phyloP scores from a whole-genome alignment of 23 tunicate genomes.

The Oikopleura albicans region DNA sequence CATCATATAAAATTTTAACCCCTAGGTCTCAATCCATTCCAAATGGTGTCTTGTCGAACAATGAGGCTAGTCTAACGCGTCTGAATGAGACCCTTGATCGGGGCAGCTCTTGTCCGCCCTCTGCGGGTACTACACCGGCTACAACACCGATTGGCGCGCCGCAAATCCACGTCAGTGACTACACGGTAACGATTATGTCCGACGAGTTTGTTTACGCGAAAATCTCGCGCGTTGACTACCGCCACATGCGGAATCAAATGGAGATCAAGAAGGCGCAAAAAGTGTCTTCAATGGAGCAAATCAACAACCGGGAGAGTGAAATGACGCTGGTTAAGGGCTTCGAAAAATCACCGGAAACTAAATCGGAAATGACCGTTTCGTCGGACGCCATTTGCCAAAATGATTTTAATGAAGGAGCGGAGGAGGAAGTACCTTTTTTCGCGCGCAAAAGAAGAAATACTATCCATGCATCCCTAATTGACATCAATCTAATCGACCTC shows the following conservation, averaged over 20 bases:
- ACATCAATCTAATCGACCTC: too few species aligned
- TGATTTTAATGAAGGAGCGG: background rate
- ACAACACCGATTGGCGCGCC: background rate
- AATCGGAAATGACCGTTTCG: background rate
- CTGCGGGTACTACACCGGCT: background rate
- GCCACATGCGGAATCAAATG: constrained; percentile 5
- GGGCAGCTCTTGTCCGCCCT: background rate
- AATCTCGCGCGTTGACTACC: background rate
- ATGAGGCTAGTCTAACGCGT: too few species aligned
- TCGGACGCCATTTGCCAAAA: background rate
- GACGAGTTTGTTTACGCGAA: background rate
- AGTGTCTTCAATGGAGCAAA: background rate
- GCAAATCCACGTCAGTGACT: background rate
- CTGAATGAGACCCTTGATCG: too few species aligned
- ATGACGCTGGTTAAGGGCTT: background rate
- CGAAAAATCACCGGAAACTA: background rate
- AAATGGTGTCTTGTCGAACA: too few species aligned
- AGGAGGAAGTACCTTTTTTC: background rate
- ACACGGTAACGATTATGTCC: background rate
- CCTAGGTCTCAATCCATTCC: too few species aligned
- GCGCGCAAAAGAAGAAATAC: background rate
- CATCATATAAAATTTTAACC: too few species aligned
- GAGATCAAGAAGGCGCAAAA: background rate
- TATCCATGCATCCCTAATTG: background rate
- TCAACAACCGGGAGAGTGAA: background rate